phyloP scores from a whole-genome alignment of 92 coral and sea anemone genomes.

The Epizoanthus rinbou region DNA sequence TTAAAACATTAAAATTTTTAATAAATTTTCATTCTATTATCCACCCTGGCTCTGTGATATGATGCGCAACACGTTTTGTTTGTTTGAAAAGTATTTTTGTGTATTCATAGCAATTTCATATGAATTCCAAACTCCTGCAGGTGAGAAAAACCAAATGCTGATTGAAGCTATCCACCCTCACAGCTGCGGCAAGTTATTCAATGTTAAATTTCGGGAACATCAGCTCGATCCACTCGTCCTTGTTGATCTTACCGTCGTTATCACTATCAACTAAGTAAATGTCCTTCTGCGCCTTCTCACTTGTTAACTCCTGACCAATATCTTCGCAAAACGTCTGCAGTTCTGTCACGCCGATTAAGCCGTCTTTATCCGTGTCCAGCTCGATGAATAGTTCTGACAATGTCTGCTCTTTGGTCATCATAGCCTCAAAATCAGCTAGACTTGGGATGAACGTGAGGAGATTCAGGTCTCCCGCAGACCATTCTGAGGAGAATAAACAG shows the following conservation, averaged over 20 bases:
- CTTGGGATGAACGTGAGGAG: constrained; percentile 93
- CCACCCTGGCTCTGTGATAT: no score
- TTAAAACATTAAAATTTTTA: no score
- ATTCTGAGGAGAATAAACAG: constrained; percentile 40
- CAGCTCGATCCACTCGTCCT: constrained; percentile 97
- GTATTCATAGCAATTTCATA: no score
- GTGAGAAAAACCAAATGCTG: no score
- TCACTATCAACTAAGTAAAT: constrained; percentile 82
- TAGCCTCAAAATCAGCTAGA: constrained; percentile 98
- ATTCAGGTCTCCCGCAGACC: constrained; percentile 75
- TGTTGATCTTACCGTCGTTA: constrained; percentile 92
- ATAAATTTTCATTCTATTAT: no score
- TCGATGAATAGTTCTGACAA: constrained; percentile 93
- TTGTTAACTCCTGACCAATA: constrained; percentile 90
- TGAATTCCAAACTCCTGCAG: no score
- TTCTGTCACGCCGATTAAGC: constrained; percentile 88
- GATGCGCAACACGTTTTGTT: no score
- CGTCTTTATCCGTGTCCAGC: constrained; percentile 91
- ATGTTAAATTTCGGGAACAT: constrained; percentile 99
- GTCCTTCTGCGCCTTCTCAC: constrained; percentile 87
- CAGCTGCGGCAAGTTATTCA: constrained; percentile 51
- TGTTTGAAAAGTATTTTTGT: no score
- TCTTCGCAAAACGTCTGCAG: constrained; percentile 95
- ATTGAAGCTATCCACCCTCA: no score
- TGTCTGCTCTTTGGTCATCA: constrained; percentile 97